Base-by-base conservation (phyloP, 2,888 invertebrate species). In the Thymelicus acteon region DNA sequence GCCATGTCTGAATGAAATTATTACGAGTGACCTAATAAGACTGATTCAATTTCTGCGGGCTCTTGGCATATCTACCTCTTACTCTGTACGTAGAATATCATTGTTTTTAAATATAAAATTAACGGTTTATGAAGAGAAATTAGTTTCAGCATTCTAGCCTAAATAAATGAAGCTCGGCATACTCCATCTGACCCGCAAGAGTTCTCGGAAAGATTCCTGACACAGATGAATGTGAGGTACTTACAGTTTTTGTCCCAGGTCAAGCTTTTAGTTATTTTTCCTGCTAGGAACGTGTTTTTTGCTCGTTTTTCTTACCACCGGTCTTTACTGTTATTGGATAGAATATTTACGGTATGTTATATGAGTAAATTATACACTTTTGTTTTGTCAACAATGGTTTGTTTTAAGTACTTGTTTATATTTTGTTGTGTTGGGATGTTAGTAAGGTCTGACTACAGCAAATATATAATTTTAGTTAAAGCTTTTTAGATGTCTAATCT, bases 211-310 rank as follows among this genome's bases (percentile, higher is more conserved):
- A 49, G 48, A 47, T 69, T 67, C 58, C 40, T 63, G 69, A 69
- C 69, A 63, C 69, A 69, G 63, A 69, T 63, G 69, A 69, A 69
- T 69, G 69, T 24, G 63, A 62, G 63, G 63, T 63, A 58, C 48
- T 47, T 12, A 37, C 60, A 31, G 39, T 67, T 69, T 69, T 57
- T 40, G 61, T 58, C 24, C 24, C 57, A 57, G 48, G 44, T 58
- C 48, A 63, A 39, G 69, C 67, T 57, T 69, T 69, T 63, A 63
- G 57, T 39, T 57, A 62, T 68, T 69, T 63, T 60, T 54, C 63
- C 63, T 69, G 61, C 57, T 48, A 48, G 37, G n/a, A 63, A 68
- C 19, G 69, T 62, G 57, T 31, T 47, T 12, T 62, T 62, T 13
- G 13, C 10, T 8, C 37, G 48, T 69, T 62, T 69, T 69, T 69